Evolutionary conservation across 2,113 vertebrate genomes (phyloP).

Genomic region (Saccopteryx leptura): DNA sequence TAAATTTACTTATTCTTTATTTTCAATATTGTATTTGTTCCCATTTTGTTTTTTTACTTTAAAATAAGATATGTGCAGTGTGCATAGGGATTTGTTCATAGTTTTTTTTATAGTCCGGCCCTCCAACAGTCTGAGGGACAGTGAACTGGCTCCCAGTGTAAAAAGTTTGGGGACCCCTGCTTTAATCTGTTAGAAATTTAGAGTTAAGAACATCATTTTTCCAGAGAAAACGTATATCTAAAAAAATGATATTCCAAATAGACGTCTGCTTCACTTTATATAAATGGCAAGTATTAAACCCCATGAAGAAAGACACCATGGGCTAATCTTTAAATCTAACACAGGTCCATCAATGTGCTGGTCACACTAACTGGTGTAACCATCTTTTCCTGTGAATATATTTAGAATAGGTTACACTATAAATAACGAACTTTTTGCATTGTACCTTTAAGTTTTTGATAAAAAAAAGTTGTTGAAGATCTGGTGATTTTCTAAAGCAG

Average conservation of each 20-base stretch:
- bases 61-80: no score
- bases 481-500: not conserved
- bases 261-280: constrained; percentile 22
- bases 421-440: not conserved
- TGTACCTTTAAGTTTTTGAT: not conserved
- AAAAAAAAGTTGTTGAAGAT: not conserved
- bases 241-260: constrained; percentile 41
- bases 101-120: no score
- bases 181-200: constrained; percentile 22
- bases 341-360: not conserved
- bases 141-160: no score
- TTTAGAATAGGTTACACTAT: not conserved
- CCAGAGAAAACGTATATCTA: constrained; percentile 17
- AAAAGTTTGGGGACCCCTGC: no score
- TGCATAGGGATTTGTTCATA: no score
- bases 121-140: no score
- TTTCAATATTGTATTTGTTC: no score
- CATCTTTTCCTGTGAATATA: not conserved
- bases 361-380: not conserved
- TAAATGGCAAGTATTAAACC: not conserved
- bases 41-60: no score
- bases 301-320: not conserved
- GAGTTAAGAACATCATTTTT: constrained; percentile 34
- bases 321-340: constrained; percentile 16
- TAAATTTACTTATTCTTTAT: no score